Percentiles rank a stretch among this genome's conserved stretches.
phyloP scores from a whole-genome alignment of 2,113 vertebrate species.

The Perccottus glenii region DNA sequence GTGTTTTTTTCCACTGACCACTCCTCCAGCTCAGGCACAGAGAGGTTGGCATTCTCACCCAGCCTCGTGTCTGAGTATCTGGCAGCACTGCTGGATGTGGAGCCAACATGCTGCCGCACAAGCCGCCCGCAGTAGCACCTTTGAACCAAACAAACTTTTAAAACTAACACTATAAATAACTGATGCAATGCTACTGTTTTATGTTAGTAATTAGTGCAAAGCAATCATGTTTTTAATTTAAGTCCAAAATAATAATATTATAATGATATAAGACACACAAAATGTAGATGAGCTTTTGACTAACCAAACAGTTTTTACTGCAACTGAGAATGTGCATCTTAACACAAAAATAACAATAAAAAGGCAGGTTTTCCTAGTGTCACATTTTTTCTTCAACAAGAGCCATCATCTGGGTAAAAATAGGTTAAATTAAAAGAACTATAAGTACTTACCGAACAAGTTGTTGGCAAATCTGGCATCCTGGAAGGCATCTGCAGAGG shows the following conservation, averaged over 20 bases:
- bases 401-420: neutral
- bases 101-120: constrained; percentile 95
- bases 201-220: too few species aligned
- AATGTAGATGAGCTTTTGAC: too few species aligned
- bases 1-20: constrained; percentile 99
- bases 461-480: constrained; percentile 99
- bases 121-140: constrained; percentile 97
- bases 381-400: too few species aligned
- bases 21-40: constrained; percentile 84
- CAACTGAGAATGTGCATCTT: too few species aligned
- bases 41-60: constrained; percentile 86
- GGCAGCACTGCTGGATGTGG: constrained; percentile 93
- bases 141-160: neutral
- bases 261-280: too few species aligned
- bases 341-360: too few species aligned
- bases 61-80: constrained; percentile 97
- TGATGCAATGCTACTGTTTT: neutral
- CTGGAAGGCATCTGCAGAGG: constrained; percentile 95
- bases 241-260: too few species aligned
- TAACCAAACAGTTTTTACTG: too few species aligned
- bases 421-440: constrained; percentile 11
- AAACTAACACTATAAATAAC: neutral
- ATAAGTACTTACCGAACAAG: constrained; percentile 89
- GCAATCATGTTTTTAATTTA: too few species aligned
- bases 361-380: too few species aligned